phyloP scores from a whole-genome alignment of 2,113 vertebrate species.

The Himantopus leucocephalus region DNA sequence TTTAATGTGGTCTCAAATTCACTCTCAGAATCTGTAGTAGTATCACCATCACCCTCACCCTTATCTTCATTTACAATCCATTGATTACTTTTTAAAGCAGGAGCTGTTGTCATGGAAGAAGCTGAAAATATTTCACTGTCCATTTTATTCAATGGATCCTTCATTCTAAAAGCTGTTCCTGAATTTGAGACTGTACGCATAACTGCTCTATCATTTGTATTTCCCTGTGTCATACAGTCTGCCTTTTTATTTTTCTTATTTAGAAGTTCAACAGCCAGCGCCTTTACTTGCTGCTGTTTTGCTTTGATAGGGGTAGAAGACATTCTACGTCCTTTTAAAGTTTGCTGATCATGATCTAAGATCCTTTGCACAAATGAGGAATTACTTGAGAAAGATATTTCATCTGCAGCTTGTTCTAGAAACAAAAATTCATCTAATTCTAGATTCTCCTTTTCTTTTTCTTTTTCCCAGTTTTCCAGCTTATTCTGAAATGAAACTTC shows the following conservation, averaged over 20 bases:
- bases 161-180: background rate
- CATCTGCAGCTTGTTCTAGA: conserved; percentile 91
- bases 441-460: conserved; percentile 82
- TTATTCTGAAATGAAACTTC: conserved; percentile 87
- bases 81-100: background rate
- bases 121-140: background rate
- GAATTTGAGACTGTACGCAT: background rate
- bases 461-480: conserved; percentile 81
- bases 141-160: background rate
- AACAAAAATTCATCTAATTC: conserved; percentile 96
- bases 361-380: conserved; percentile 92
- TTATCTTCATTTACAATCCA: conserved; percentile 38
- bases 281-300: conserved; percentile 23
- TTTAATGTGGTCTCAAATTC: conserved; percentile 62
- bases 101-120: background rate
- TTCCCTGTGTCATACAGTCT: background rate
- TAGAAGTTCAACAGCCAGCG: background rate
- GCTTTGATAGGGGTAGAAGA: conserved; percentile 93
- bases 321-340: conserved; percentile 73
- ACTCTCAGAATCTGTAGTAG: conserved; percentile 65
- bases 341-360: conserved; percentile 80
- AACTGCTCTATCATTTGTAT: background rate
- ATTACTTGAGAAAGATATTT: conserved; percentile 95
- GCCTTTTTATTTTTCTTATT: background rate
- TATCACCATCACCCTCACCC: background rate